phyloP scores from a whole-genome alignment of 2,113 vertebrate genomes.

The Bambusicola thoracicus region DNA sequence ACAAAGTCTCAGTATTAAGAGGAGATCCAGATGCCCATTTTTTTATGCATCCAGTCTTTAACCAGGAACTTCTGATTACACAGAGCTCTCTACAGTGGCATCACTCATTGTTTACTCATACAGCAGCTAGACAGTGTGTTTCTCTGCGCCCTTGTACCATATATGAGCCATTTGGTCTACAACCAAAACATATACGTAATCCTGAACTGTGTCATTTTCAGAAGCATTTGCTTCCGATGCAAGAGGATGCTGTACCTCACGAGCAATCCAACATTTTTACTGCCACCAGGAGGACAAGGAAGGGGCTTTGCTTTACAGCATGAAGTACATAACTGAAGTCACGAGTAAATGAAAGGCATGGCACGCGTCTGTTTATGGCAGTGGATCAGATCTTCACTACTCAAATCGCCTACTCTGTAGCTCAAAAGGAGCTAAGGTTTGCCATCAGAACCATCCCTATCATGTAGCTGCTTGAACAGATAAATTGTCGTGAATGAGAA shows the following conservation, averaged over 20 bases:
- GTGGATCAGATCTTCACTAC: background rate
- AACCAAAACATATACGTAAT: background rate
- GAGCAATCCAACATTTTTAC: slow-evolving; percentile 35
- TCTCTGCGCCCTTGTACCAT: background rate
- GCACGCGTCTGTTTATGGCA: background rate
- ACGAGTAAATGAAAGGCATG: background rate
- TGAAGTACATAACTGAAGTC: background rate
- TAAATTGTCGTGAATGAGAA: background rate
- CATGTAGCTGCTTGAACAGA: background rate
- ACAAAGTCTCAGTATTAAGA: background rate
- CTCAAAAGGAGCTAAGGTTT: background rate
- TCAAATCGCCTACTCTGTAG: background rate
- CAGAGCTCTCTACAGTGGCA: background rate
- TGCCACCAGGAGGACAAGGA: slow-evolving; percentile 55
- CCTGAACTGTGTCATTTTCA: background rate
- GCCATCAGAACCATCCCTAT: background rate
- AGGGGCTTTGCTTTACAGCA: background rate
- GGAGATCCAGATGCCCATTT: too few relatives aligned
- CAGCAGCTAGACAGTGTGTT: background rate
- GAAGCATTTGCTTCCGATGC: background rate
- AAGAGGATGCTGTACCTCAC: background rate
- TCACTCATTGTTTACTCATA: background rate
- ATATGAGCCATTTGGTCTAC: background rate
- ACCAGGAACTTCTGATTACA: fast-evolving
- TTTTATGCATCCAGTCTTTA: background rate